phyloP scores from a whole-genome alignment of 1,140 invertebrate species.

The Trachymyrmex septentrionalis region DNA sequence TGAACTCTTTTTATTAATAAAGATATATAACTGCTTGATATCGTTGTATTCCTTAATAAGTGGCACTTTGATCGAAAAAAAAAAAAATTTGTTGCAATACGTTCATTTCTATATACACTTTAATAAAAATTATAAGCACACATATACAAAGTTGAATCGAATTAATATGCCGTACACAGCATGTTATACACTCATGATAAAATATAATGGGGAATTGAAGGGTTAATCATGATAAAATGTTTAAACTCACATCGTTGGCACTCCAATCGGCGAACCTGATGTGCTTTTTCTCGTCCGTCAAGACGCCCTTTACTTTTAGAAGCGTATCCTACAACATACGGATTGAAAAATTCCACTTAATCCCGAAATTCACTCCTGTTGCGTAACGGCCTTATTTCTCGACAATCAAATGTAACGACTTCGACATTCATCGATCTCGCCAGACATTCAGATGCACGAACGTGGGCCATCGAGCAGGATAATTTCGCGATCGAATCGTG shows the following conservation, averaged over 20 bases:
- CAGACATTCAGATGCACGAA: constrained; percentile 38
- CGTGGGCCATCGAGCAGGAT: constrained; percentile 51
- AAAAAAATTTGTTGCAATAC: no score
- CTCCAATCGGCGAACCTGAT: constrained; percentile 97
- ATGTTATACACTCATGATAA: no score
- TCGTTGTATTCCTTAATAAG: no score
- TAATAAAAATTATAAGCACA: no score
- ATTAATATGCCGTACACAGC: no score
- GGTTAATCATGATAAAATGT: background rate
- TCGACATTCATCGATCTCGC: constrained; percentile 34
- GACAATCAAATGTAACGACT: constrained; percentile 10
- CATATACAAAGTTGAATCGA: no score
- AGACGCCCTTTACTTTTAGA: constrained; percentile 93
- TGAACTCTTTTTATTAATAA: no score
- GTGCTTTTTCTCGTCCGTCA: constrained; percentile 97
- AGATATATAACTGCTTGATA: no score
- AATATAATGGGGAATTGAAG: no score
- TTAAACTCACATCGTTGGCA: constrained; percentile 93
- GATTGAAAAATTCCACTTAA: constrained; percentile 47
- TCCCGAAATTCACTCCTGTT: background rate
- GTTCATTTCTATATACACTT: no score
- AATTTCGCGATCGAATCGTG: constrained; percentile 66
- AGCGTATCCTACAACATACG: constrained; percentile 92
- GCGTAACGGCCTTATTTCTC: constrained; percentile 27
- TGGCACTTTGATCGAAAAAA: no score